These are phyloP conservation scores for Aplochiton taeniatus DNA, from an alignment of 2,797 vertebrate genomes.

Conservation along the genomic window DNA sequence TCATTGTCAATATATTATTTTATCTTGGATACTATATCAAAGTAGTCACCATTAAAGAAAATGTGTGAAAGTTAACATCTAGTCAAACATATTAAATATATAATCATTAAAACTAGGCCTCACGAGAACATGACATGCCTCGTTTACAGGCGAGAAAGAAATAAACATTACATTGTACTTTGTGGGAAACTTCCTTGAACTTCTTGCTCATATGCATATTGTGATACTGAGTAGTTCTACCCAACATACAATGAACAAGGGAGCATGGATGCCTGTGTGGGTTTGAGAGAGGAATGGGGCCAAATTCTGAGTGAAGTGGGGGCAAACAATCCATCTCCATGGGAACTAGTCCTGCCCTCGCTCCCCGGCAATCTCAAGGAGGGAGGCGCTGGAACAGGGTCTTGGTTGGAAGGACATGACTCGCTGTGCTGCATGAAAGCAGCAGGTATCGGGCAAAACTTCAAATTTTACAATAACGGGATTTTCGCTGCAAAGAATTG, in stretches of 20 bases:
- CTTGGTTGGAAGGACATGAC: constrained; percentile 83
- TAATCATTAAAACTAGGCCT: too few relatives aligned
- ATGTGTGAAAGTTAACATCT: too few relatives aligned
- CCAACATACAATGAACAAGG: constrained; percentile 64
- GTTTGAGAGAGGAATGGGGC: constrained; percentile 47
- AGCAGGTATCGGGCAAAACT: constrained; percentile 77
- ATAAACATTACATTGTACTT: constrained; percentile 2
- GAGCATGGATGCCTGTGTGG: constrained; percentile 49
- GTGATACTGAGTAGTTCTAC: constrained; percentile 29
- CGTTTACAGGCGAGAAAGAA: too few relatives aligned
- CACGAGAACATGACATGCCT: too few relatives aligned
- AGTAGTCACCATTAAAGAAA: too few relatives aligned
- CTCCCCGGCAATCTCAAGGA: constrained; percentile 63
- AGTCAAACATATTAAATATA: too few relatives aligned
- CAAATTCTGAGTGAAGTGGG: constrained; percentile 50
- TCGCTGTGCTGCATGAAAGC: constrained; percentile 78
- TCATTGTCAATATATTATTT: too few relatives aligned
- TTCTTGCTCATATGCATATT: constrained; percentile 65
- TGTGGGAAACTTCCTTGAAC: too few relatives aligned
- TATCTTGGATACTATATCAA: too few relatives aligned
- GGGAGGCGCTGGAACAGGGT: constrained; percentile 48
- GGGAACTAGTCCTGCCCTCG: constrained; percentile 84
- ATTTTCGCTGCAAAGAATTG: constrained; percentile 58
- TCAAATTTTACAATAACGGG: constrained; percentile 53
- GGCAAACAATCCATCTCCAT: constrained; percentile 80